phyloP scores from a whole-genome alignment of 1,140 invertebrate genomes.

The Diuraphis noxia region DNA sequence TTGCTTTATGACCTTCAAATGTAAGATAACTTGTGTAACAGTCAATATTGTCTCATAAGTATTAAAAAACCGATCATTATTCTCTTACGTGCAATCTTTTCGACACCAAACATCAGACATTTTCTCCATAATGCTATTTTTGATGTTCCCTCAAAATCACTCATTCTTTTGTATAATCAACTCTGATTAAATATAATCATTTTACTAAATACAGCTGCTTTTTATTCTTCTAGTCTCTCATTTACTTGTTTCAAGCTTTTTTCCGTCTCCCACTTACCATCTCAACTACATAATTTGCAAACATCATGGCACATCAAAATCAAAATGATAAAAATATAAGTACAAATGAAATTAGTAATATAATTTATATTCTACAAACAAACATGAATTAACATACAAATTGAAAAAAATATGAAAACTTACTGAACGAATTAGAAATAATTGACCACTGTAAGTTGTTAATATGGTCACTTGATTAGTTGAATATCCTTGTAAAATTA shows the following conservation, averaged over 20 bases:
- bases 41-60: too few relatives aligned
- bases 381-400: not conserved
- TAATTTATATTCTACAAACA: not conserved
- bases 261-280: not conserved
- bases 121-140: too few relatives aligned
- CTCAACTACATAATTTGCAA: not conserved
- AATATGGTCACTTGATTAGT: constrained; percentile 69
- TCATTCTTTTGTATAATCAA: too few relatives aligned
- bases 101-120: too few relatives aligned
- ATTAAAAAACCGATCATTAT: too few relatives aligned
- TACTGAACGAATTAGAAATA: constrained; percentile 55
- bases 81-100: too few relatives aligned
- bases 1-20: not conserved
- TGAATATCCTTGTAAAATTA: constrained; percentile 67
- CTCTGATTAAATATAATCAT: not conserved
- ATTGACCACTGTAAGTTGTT: constrained; percentile 69
- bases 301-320: not conserved
- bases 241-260: not conserved
- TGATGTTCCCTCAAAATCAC: too few relatives aligned
- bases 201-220: not conserved
- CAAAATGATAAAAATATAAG: not conserved
- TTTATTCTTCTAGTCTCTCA: not conserved
- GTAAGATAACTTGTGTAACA: not conserved
- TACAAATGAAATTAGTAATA: not conserved
- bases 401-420: constrained; percentile 10